phyloP scores from a whole-genome alignment of 2,797 vertebrate species.

The Lophius americanus region DNA sequence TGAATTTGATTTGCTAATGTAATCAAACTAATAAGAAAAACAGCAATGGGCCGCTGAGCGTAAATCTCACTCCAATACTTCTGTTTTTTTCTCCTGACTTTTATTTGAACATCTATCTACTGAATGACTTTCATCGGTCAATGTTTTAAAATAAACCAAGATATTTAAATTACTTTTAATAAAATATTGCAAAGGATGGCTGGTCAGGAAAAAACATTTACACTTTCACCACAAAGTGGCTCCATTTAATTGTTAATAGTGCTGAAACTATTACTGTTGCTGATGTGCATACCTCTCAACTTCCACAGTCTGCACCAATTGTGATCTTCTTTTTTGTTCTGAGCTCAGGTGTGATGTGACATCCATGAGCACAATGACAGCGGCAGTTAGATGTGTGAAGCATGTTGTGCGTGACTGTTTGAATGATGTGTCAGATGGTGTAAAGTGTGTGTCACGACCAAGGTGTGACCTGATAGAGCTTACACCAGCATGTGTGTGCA shows the following conservation, averaged over 20 bases:
- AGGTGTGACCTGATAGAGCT: conserved; percentile 54
- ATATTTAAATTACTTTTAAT: conserved; percentile 28
- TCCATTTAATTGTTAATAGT: conserved; percentile 11
- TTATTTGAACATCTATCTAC: conserved; percentile 33
- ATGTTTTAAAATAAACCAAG: conserved; percentile 16
- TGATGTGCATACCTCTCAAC: not conserved
- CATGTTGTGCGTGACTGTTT: conserved; percentile 25
- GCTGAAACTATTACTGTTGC: not conserved
- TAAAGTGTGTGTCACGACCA: conserved; percentile 47
- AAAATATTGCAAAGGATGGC: not conserved
- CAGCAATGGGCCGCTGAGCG: conserved; percentile 57
- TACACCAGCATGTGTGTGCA: conserved; percentile 18
- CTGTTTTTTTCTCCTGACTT: conserved; percentile 33
- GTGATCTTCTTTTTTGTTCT: conserved; percentile 9
- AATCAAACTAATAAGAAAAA: conserved; percentile 99
- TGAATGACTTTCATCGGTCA: conserved; percentile 18
- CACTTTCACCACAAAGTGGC: conserved; percentile 9
- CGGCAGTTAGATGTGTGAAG: conserved; percentile 37
- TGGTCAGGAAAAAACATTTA: conserved; percentile 9
- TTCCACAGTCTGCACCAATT: not conserved
- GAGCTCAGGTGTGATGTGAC: conserved; percentile 25
- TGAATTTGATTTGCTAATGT: conserved; percentile 99
- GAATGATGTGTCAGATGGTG: conserved; percentile 45
- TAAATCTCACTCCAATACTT: conserved; percentile 62
- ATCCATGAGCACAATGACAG: conserved; percentile 13